Conservation (phyloP, 2,888 invertebrate species). For the Linnaemya vulpina region DNA sequence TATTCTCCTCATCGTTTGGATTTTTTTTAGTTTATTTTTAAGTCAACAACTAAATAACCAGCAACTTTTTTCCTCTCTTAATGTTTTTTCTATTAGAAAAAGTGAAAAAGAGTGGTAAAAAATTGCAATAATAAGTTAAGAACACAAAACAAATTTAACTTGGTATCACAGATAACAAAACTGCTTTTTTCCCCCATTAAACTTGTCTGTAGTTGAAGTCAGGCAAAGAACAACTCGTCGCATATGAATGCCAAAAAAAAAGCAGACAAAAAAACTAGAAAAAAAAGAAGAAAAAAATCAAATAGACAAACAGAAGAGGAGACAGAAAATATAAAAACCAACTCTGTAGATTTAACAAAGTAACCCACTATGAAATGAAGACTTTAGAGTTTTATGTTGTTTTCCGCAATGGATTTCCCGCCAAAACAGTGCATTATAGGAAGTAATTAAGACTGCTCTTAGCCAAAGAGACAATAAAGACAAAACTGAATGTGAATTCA, state of each 20-base stretch:
- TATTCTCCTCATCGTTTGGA: background rate
- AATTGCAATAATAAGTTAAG: constrained; percentile 57
- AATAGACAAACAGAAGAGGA: constrained; percentile 1
- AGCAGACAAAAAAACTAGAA: no score
- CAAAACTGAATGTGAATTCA: constrained; percentile 73
- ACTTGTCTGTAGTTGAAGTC: constrained; percentile 53
- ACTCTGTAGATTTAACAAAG: constrained; percentile 61
- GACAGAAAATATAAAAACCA: constrained; percentile 21
- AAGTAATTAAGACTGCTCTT: constrained; percentile 81
- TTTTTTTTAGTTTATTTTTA: background rate
- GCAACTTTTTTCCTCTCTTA: constrained; percentile 2
- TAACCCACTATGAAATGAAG: constrained; percentile 67
- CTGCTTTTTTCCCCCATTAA: constrained; percentile 52
- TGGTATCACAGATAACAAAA: constrained; percentile 57
- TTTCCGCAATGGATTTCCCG: constrained; percentile 72
- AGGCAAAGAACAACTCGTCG: constrained; percentile 15
- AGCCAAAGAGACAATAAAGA: constrained; percentile 70
- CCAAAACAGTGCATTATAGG: constrained; percentile 77
- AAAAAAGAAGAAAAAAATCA: background rate
- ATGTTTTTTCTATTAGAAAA: constrained; percentile 11
- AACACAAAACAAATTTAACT: constrained; percentile 66
- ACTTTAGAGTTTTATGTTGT: constrained; percentile 69
- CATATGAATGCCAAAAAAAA: constrained; percentile 53
- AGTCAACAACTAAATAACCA: constrained; percentile 48
- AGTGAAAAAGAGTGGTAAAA: background rate